A percentile compares a stretch with the other conserved stretches of the same genome.
phyloP scores from a whole-genome alignment of 2,113 vertebrate genomes.

The Acanthochromis polyacanthus region DNA sequence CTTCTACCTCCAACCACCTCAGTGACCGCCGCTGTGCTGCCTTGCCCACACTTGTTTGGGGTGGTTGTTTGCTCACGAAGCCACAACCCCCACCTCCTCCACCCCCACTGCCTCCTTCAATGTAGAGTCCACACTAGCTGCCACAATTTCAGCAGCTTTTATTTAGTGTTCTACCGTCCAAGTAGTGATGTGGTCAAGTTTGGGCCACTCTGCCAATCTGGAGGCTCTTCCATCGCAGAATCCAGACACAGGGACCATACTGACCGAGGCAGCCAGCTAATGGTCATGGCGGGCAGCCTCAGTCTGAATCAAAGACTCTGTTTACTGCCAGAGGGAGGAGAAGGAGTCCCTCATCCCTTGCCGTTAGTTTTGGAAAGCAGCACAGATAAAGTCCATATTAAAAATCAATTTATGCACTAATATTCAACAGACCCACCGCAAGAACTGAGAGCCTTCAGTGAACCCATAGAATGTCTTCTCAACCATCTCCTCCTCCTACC shows the following conservation, averaged over 20 bases:
- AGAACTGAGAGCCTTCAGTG: constrained; percentile 76
- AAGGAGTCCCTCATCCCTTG: constrained; percentile 55
- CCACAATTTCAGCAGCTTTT: constrained; percentile 54
- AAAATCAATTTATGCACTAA: constrained; percentile 85
- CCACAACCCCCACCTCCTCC: constrained; percentile 67
- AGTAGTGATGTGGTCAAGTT: constrained; percentile 81
- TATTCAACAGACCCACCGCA: constrained; percentile 83
- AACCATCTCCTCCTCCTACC: background rate
- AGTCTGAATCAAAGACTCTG: constrained; percentile 77
- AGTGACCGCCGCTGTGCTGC: constrained; percentile 65
- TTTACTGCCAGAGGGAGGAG: constrained; percentile 67
- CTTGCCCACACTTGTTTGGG: constrained; percentile 73
- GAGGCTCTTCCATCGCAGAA: constrained; percentile 71
- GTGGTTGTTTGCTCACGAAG: constrained; percentile 75
- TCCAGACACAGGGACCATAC: constrained; percentile 80
- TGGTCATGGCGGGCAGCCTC: constrained; percentile 69
- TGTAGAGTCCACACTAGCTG: constrained; percentile 39
- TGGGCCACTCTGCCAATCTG: constrained; percentile 52
- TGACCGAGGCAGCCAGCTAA: constrained; percentile 76
- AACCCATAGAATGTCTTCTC: constrained; percentile 57
- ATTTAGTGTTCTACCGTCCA: constrained; percentile 71
- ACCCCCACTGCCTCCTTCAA: constrained; percentile 18
- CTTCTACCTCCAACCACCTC: constrained; percentile 57
- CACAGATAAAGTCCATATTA: constrained; percentile 80
- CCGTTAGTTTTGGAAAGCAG: constrained; percentile 81